These are phyloP conservation scores for Smittia sp. DNA, from an alignment of 2,888 invertebrate species.

Conservation along the genomic window DNA sequence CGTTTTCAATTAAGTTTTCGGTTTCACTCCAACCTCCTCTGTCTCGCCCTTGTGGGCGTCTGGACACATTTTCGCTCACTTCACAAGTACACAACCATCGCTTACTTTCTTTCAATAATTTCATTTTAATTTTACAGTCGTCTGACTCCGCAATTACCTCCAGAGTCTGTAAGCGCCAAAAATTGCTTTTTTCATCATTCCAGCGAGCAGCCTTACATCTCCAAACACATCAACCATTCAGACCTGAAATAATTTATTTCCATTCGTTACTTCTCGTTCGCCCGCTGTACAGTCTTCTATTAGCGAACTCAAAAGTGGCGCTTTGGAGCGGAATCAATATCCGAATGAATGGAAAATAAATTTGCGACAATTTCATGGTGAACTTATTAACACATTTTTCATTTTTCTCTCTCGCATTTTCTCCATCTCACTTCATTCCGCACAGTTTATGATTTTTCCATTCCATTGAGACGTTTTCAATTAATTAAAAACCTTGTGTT, in stretches of 20 bases:
- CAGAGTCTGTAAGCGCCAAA: neutral
- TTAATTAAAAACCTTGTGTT: constrained; percentile 16
- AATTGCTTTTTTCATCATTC: constrained; percentile 3
- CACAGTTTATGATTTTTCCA: constrained; percentile 29
- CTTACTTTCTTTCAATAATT: neutral
- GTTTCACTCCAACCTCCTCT: neutral
- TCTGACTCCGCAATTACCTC: neutral
- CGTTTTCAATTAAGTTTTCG: neutral
- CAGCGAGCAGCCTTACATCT: neutral
- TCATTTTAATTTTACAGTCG: constrained; percentile 2
- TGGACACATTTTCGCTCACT: no score
- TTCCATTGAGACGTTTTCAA: constrained; percentile 20
- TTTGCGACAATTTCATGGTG: constrained; percentile 21
- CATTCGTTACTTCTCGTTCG: neutral
- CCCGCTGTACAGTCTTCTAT: neutral
- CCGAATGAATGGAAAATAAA: constrained; percentile 4
- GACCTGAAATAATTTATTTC: constrained; percentile 15
- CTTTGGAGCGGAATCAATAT: neutral
- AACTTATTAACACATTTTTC: constrained; percentile 30
- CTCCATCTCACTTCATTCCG: constrained; percentile 20
- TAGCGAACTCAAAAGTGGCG: no score
- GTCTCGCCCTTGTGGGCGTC: no score
- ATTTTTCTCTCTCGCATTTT: neutral
- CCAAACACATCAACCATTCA: constrained; percentile 24
- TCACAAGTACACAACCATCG: neutral